Base-by-base conservation (phyloP, 1,140 invertebrate species). In the Camponotus pennsylvanicus region DNA sequence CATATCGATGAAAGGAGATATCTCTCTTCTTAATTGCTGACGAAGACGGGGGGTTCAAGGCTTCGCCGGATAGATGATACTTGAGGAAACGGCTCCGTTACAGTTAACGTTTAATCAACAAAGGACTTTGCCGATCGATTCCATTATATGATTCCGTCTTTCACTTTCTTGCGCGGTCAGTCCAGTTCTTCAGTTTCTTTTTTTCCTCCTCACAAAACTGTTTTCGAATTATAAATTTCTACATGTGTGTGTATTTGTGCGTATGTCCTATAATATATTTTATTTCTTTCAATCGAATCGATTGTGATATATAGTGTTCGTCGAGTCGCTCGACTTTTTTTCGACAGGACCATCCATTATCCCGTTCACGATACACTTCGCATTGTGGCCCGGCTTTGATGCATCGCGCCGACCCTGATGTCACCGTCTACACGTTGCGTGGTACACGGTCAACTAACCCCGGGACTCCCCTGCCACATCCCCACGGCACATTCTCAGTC, bases 401-500 rank as follows among this genome's bases (percentile, higher is more conserved):
- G 63, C 40, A 80, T 55, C 49, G 55, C 37, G 18, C 42, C 59
- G 42, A 64, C 40, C 61, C 27, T 27, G 55, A 77, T 63, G 76
- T 83, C 67, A 61, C 77, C 77, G 76, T 76, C 55, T 61, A 42
- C 18, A 73, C 45, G 1, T 11, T 52, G 49, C 49, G 49, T 52
- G 18, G 55, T 64, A 61, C 21, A 73, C 52, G 75, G 42, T 49
- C 88, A 42, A 71, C 55, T 42, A 18, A 63, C 13, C 59, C 7
- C 42, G 59, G 34, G 59, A 27, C 40, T 78, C 37, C 40, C 32
- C 18, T 15, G 13, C 11, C 13, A 49, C 3, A 27, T 15, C 3
- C 55, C 13, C 55, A 45, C 73, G n/a, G 11, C 34, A 90, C 40
- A 90, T 90, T 90, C 75, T 87, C 82, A 90, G 63, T 79, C 88